Evolutionary conservation across 2,888 invertebrate genomes (phyloP).

Genomic region (Lasiommata megera): DNA sequence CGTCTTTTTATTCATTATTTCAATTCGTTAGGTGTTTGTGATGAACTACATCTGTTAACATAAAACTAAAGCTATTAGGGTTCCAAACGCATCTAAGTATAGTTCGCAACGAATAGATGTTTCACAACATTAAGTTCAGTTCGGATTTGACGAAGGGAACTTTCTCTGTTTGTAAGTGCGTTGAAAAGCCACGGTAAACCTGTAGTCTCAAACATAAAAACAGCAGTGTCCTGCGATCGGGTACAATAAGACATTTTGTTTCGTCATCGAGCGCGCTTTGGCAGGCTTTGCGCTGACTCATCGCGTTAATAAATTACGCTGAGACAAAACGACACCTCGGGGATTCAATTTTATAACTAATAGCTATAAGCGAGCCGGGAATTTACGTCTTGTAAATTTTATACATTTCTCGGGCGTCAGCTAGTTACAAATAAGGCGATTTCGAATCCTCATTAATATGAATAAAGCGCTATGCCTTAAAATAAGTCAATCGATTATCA

Average conservation of each 20-base stretch:
- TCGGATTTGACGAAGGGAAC: too few relatives aligned
- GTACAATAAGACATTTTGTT: not conserved
- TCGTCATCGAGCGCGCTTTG: not conserved
- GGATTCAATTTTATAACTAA: not conserved
- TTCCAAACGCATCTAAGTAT: too few relatives aligned
- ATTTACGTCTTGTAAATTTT: not conserved
- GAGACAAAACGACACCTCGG: constrained; percentile 1
- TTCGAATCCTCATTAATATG: too few relatives aligned
- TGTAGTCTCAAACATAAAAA: not conserved
- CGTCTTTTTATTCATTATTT: too few relatives aligned
- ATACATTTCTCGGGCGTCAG: not conserved
- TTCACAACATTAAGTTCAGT: too few relatives aligned
- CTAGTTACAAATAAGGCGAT: not conserved
- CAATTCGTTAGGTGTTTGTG: too few relatives aligned
- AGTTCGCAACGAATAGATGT: too few relatives aligned
- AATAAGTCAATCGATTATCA: too few relatives aligned
- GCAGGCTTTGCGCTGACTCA: not conserved
- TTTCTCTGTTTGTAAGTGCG: too few relatives aligned
- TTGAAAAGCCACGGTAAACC: not conserved
- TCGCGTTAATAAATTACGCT: constrained; percentile 2
- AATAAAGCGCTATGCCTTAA: too few relatives aligned
- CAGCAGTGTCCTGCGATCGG: not conserved
- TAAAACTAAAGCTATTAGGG: too few relatives aligned
- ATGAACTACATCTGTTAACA: too few relatives aligned
- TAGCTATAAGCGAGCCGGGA: not conserved